Base-by-base conservation (phyloP, 1,140 invertebrate genomes). In the Caenorhabditis inopinata region DNA sequence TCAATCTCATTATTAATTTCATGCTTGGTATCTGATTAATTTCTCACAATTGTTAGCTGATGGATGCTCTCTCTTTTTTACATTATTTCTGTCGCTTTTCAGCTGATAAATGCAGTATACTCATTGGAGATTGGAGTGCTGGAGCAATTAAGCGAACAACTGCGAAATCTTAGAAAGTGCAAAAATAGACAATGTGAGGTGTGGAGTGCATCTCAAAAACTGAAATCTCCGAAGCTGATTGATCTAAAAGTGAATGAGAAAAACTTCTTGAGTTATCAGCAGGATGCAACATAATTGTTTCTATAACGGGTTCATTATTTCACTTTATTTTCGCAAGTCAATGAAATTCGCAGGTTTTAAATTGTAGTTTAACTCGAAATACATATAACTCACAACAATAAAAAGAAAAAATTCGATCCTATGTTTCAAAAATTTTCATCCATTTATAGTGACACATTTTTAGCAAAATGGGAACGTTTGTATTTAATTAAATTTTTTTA, bases 61-160 rank as follows among this genome's bases (percentile, higher is more conserved):
- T 68, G 27, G 51, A 16, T 5, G 6, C 51, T 32, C 27, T 7
- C 11, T 38, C 32, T 32, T 38, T 5, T 9, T n/a, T n/a, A n/a
- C 32, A 29, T 21, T 38, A 42, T 38, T 27, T 68, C 9, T 12
- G 21, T 38, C n/a, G 5, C 21, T 73, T 68, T 82, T 80, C 62
- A 82, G 80, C 45, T 82, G 77, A 79, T 77, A 3, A 82, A 82
- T 77, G 46, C 27, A 5, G 53, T 82, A 38, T 82, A 82, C 47
- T 76, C 80, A 7, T 29, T 82, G 51, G 62, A 78, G 9, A 73
- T 82, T 18, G 27, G 27, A 14, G 46, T 81, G 29, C 46, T 82
- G 6, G 80, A 82, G 27, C 78, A 82, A 29, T 35, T 82, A 2
- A 48, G 38, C 27, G 76, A 79, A 27, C 73, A 74, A 21, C 29